Evolutionary conservation across 1,140 invertebrate genomes (phyloP), one percentile per base, ranked within the genome.

Genomic region (Brachionus paranguensis): DNA sequence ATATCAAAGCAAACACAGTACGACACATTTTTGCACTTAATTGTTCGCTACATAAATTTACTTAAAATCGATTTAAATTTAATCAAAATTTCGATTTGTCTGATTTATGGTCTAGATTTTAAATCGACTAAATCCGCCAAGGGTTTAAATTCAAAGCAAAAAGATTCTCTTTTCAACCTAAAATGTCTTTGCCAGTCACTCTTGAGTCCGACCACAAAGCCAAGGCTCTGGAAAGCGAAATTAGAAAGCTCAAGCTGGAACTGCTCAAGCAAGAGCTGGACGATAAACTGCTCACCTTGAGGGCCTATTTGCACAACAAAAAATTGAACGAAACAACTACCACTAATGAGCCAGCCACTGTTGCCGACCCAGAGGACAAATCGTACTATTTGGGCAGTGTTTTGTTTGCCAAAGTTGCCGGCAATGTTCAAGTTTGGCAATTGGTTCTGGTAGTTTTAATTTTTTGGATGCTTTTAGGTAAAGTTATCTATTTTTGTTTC

Each of bases 401-500:
- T 41, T 43, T 72, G 41, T 72, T 72, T 43, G 68, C 33, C 11
- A 41, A 72, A 72, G 68, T 72, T 17, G 68, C 68, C 7, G 37
- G 33, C 20, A 72, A 72, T 43, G 37, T 79, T 33, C 50, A 79
- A 79, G 76, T 79, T n/a, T 79, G 76, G 76, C 76, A 79, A 37
- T 6, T 79, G 5, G 50, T 79, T 17, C 41, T 79, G 4, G 11
- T 41, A n/a, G 14, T 79, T 5, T 24, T 79, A 12, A 12, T 79
- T 11, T 17, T 53, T 17, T 79, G 76, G 76, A 33, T 55, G 20
- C 45, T 79, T 24, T 60, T 79, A 79, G n/a, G 76, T 79, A 45
- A 78, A 37, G 10, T 78, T 53, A 53, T 17, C 8, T n/a, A 70
- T 29, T 17, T 41, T 37, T 37, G 33, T 37, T 37, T 37, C n/a